Percentiles rank a stretch among this genome's conserved stretches.
Conservation (phyloP, 2,113 vertebrate genomes). For the Odontesthes bonariensis region DNA sequence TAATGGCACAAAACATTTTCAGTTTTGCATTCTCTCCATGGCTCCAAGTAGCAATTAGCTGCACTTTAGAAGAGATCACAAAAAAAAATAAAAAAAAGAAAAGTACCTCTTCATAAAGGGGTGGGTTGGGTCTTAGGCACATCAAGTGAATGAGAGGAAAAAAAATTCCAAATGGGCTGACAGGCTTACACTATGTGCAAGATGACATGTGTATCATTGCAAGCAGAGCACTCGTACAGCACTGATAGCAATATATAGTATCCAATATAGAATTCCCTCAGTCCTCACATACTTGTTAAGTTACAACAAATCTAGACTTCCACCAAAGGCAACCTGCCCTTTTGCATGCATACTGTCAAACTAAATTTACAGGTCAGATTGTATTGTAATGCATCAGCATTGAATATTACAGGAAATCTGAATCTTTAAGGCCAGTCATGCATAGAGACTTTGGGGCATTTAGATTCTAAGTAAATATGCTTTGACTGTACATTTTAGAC, state of each 20-base stretch:
- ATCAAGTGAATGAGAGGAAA: conserved; percentile 19
- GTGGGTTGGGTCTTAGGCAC: conserved; percentile 5
- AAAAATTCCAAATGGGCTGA: conserved; percentile 12
- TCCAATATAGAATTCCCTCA: no score
- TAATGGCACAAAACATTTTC: conserved; percentile 41
- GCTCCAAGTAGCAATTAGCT: conserved; percentile 54
- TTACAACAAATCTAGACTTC: no score
- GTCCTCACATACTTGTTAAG: no score
- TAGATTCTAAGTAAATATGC: not conserved
- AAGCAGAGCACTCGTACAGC: not conserved
- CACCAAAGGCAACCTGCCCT: no score
- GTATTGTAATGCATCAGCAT: not conserved
- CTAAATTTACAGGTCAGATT: no score
- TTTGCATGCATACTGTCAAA: no score
- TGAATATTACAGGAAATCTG: not conserved
- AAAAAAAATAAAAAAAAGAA: conserved; percentile 17
- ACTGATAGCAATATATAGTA: no score
- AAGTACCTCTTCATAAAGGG: conserved; percentile 13
- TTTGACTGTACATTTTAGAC: not conserved
- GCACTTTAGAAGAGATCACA: conserved; percentile 29
- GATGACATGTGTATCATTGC: not conserved
- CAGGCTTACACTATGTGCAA: not conserved
- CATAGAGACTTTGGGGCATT: not conserved
- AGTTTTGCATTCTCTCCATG: conserved; percentile 21
- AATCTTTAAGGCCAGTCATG: not conserved